Conservation (phyloP, 2,797 vertebrate genomes). For the Hylomyscus alleni region DNA sequence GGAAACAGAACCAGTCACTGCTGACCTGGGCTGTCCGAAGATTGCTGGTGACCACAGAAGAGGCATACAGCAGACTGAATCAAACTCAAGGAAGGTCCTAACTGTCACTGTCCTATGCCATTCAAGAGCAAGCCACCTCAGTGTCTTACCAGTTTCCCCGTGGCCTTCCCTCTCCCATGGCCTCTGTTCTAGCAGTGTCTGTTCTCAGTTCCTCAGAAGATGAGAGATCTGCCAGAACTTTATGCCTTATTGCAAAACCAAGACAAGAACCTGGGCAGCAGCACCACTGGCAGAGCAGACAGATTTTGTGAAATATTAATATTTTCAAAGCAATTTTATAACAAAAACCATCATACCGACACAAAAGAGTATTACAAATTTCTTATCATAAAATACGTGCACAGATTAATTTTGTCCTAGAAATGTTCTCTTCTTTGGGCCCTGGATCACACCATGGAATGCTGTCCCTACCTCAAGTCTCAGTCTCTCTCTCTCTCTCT, state of each 20-base stretch:
- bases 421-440: not conserved
- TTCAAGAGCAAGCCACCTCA: not conserved
- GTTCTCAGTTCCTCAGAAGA: not conserved
- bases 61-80: not conserved
- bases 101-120: not conserved
- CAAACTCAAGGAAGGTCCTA: not conserved
- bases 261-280: not conserved
- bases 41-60: not conserved
- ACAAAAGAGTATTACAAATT: not conserved
- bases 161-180: not conserved
- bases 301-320: conserved; percentile 9
- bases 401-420: conserved; percentile 27
- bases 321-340: not conserved
- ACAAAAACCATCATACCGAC: not conserved
- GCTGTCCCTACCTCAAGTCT: not conserved
- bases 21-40: not conserved
- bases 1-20: not conserved
- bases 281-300: not conserved
- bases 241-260: not conserved
- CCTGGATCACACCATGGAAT: not conserved
- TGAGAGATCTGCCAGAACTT: not conserved
- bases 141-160: not conserved
- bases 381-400: not conserved
- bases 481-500: not conserved
- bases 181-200: not conserved